Conservation (phyloP, 1,140 invertebrate genomes). For the Ostrea edulis region DNA sequence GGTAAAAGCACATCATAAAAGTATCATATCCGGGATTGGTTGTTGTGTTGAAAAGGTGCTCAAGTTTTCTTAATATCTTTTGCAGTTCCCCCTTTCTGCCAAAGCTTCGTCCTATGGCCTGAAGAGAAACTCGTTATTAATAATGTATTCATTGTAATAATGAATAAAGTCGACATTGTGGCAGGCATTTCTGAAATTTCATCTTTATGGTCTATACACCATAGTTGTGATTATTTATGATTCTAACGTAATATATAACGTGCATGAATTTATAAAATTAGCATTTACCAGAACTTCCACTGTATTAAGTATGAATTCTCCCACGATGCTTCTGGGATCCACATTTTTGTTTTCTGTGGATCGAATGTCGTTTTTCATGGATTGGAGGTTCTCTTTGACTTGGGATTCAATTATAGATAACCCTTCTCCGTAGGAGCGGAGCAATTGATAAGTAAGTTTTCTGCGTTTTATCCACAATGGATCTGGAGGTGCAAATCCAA, state of each 20-base stretch:
- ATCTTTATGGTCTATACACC: no score
- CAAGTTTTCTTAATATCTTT: conserved; percentile 13
- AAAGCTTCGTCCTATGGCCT: conserved; percentile 35
- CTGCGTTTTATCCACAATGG: conserved; percentile 3
- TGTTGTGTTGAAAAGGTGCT: background rate
- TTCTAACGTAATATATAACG: no score
- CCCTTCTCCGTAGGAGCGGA: conserved; percentile 36
- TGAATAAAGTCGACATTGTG: no score
- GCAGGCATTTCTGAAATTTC: no score
- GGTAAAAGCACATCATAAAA: background rate
- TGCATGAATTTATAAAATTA: background rate
- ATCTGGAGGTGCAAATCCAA: background rate
- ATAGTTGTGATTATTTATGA: no score
- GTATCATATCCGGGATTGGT: background rate
- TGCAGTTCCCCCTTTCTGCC: conserved; percentile 25
- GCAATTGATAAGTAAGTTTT: background rate
- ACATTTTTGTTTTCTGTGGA: background rate
- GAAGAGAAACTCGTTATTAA: no score
- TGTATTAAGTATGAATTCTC: background rate
- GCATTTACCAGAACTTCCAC: background rate
- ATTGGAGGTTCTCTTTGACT: background rate
- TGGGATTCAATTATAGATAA: conserved; percentile 20
- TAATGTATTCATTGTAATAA: no score
- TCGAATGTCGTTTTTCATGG: background rate
- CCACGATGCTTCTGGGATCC: background rate